Base-by-base conservation (phyloP, 2,797 vertebrate genomes). In the Lepus oiostolus region DNA sequence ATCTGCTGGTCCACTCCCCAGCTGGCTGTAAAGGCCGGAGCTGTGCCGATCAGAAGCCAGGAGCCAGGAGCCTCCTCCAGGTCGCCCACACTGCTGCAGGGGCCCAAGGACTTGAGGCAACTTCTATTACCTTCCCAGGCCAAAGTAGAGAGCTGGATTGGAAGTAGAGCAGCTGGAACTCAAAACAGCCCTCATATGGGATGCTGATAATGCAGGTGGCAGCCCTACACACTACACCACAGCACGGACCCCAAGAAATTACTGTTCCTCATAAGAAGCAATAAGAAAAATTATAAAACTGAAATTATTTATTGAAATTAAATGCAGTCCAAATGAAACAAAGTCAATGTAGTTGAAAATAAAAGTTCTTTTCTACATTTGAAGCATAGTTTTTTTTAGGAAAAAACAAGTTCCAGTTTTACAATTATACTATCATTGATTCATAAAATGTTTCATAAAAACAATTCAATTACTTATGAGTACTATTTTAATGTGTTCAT, bases 261-360 rank as follows among this genome's bases (percentile, higher is more conserved):
- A 60, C 6, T 71, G 0, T 93, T 81, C 91, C 28, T 87, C 50
- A 47, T n/a, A 76, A 91, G 2, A 50, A 77, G 8, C 47, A 75
- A 5, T 5, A 85, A 85, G 35, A 79, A 88, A 95, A 93, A 68
- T 65, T 74, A 65, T 88, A 7, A 95, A 88, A 32, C 2, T 24
- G 17, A 95, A 85, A 88, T 30, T 0, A 70, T 63, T 1, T 21
- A 67, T 13, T 92, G n/a, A 82, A 79, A 68, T 54, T 83, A 88
- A 77, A 90, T 50, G 3, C 12, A 85, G 47, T 65, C 7, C 28
- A 52, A 54, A 32, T 77, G 5, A 84, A 76, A 84, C 80, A 77
- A 58, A 72, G 12, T 67, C 26, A 7, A 9, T 58, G 6, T 22
- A 30, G 7, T 74, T 83, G 35, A 79, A 94, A 58, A 13, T 68